Evolutionary conservation across 2,113 vertebrate species (phyloP), one percentile per base, ranked within the genome.

Genomic region (Sigmodon hispidus): DNA sequence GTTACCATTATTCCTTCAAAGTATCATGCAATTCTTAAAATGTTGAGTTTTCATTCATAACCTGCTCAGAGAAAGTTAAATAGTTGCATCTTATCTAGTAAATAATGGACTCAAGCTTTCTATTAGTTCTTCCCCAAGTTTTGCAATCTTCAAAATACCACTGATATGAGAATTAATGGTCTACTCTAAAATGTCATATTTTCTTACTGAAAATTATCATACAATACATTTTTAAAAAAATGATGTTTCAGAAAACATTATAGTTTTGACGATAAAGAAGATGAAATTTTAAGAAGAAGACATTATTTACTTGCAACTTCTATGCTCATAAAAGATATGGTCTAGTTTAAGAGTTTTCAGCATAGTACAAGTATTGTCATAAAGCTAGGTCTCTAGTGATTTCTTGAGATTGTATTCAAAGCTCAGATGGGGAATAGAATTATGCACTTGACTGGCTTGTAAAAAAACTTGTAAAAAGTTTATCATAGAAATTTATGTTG

Each of bases 41-140:
- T 50, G 72, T 84, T 97, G 69, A 89, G 36, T 80, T 89, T 90
- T 80, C 79, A 76, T 9, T 94, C 67, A 89, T 67, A 95, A 97
- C 85, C 73, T 97, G 31, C 94, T 45, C 73, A 94, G 45, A 97
- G 55, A 94, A 97, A 98, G 45, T 91, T 95, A 98, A 97, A 96
- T 81, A 83, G 3, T 61, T 89, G 45, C 3, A 92, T 92, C n/a
- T 94, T 93, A 94, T 34, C 57, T 63, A 97, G 87, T 55, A 97
- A 97, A 96, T 75, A 73, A 89, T 29, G 55, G 3, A 86, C 5
- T 40, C 45, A 94, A 93, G 43, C 3, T 81, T 84, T 97, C 40
- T 91, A 88, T 95, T 93, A 96, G 96, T 87, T 97, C n/a, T 36
- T 96, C 34, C 87, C 26, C 93, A 80, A 90, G 95, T 63, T 96